A percentile compares a stretch with the other conserved stretches of the same genome.
Conservation (phyloP, 2,888 invertebrate species). For the Drosophila pseudotakahashii region DNA sequence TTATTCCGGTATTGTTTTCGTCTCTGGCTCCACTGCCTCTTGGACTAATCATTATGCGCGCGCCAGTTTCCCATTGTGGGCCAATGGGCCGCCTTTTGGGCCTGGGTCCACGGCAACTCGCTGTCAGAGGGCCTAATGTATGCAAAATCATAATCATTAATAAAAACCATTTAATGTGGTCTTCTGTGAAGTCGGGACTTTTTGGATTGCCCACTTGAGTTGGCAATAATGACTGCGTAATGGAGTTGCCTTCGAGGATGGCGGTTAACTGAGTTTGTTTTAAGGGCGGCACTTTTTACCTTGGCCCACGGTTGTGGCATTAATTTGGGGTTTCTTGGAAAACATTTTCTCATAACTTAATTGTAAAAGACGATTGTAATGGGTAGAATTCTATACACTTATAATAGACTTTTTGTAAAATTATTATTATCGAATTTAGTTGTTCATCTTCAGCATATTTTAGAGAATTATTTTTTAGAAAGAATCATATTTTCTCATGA, state of each 20-base stretch:
- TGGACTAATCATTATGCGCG: constrained; percentile 52
- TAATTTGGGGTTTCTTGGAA: neutral
- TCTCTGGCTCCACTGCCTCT: constrained; percentile 16
- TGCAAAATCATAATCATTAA: constrained; percentile 73
- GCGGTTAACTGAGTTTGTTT: neutral
- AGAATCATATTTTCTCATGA: too few species aligned
- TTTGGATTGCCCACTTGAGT: constrained; percentile 13
- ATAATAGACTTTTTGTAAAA: too few species aligned
- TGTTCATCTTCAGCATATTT: too few species aligned
- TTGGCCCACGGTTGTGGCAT: neutral
- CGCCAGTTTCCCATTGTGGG: constrained; percentile 50
- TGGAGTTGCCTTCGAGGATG: constrained; percentile 3
- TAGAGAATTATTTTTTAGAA: too few species aligned
- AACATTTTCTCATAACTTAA: neutral
- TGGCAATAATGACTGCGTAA: constrained; percentile 31
- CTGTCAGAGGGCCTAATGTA: constrained; percentile 53
- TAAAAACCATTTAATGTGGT: constrained; percentile 66
- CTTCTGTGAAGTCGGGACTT: constrained; percentile 33
- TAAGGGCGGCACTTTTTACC: neutral
- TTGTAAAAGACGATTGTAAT: neutral
- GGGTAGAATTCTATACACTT: too few species aligned
- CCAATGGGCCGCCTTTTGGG: constrained; percentile 15
- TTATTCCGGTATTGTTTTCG: constrained; percentile 28
- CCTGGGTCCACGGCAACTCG: constrained; percentile 11
- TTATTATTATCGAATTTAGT: too few species aligned